Conservation (phyloP, 2,888 invertebrate species). For the Leucania comma region DNA sequence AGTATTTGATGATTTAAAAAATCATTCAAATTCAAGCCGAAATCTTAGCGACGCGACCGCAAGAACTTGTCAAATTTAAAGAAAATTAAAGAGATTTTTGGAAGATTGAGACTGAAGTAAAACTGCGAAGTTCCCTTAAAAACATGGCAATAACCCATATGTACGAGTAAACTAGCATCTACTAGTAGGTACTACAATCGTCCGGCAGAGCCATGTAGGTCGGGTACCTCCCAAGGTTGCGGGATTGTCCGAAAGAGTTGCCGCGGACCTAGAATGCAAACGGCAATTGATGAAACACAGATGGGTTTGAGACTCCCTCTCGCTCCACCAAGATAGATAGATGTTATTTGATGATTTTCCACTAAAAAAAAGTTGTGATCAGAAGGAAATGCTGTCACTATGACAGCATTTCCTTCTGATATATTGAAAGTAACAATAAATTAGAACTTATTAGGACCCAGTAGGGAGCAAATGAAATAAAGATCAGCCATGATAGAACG, state of each 20-base stretch:
- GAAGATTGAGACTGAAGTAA: not conserved
- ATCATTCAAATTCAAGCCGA: not conserved
- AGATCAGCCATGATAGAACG: not conserved
- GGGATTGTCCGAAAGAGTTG: too few relatives aligned
- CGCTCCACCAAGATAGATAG: too few relatives aligned
- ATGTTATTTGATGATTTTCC: too few relatives aligned
- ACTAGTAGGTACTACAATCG: not conserved
- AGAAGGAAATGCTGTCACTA: not conserved
- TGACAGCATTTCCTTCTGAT: not conserved
- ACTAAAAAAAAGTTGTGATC: too few relatives aligned
- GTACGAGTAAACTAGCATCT: not conserved
- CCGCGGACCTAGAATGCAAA: too few relatives aligned
- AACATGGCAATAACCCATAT: not conserved
- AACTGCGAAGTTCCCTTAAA: not conserved
- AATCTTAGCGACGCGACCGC: not conserved
- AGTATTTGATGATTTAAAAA: not conserved
- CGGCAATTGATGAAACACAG: too few relatives aligned
- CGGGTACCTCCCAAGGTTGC: too few relatives aligned
- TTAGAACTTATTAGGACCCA: not conserved
- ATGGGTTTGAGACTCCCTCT: too few relatives aligned
- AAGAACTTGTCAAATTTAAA: not conserved
- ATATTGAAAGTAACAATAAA: not conserved
- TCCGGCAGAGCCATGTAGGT: not conserved
- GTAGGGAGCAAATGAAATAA: slow-evolving; percentile 10
- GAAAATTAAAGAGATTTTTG: not conserved